Base-by-base conservation (phyloP, 2,888 invertebrate species). In the Drosophila subquinaria region DNA sequence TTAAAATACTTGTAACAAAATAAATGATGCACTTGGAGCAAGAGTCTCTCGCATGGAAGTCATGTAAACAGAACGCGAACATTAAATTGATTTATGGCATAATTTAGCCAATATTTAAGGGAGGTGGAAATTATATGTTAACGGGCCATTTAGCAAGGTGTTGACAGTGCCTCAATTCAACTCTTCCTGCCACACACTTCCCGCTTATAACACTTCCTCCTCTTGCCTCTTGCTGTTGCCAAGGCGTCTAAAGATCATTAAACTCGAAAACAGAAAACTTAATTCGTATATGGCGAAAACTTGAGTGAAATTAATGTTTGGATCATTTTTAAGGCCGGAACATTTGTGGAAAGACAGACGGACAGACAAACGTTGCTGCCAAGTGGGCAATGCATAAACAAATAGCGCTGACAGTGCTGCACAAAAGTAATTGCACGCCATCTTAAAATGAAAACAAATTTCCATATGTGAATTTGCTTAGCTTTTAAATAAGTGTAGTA, bases 51-150 rank as follows among this genome's bases (percentile, higher is more conserved):
- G 11, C 33, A 52, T 35, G 64, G 20, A 30, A 15, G 27, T 27
- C 42, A 47, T 68, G 77, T 74, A 71, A 75, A 64, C 56, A 36
- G 51, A 74, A 73, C 60, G 67, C 63, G 42, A 57, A 45, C 70
- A 83, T 76, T 47, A 64, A 70, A 71, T 55, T 89, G 85, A 86
- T 84, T 87, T 72, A 89, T 87, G n/a, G 68, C 59, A 75, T 82
- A 82, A 82, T 80, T 78, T 78, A 60, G 69, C 23, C 72, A 72
- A 80, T 63, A 72, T 64, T 60, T 36, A 82, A 45, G 68, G 57
- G 23, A 20, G 36, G 20, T 61, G 60, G 40, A 66, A 75, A 73
- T 68, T 70, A 56, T 69, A 76, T 64, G 77, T 79, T 79, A 73
- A 78, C 71, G 45, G 62, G 42, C 65, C 72, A 83, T 80, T 86